Percentiles rank a stretch among this genome's conserved stretches.
These are phyloP conservation scores for Zaprionus obscuricornis DNA, from an alignment of 2,888 invertebrate species.

Conservation along the genomic window DNA sequence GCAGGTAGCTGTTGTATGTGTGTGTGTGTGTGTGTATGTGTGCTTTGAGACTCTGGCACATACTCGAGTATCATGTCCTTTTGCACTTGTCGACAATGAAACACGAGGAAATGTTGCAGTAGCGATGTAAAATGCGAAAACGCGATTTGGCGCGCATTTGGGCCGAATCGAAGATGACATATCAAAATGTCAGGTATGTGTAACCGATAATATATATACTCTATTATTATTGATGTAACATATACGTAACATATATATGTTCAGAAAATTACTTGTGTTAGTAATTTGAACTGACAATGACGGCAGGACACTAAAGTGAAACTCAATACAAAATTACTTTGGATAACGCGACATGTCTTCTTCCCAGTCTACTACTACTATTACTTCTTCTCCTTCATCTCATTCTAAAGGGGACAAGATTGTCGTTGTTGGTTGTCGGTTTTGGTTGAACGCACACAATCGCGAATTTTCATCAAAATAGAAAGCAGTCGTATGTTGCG, in stretches of 20 bases:
- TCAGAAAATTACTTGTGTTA: neutral
- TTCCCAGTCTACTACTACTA: too few species aligned
- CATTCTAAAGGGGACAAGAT: neutral
- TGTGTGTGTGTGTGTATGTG: neutral
- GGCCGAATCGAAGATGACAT: constrained; percentile 22
- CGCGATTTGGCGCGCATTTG: constrained; percentile 75
- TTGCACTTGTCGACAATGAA: constrained; percentile 66
- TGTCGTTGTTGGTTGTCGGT: constrained; percentile 40
- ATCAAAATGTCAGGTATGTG: neutral
- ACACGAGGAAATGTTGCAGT: constrained; percentile 49
- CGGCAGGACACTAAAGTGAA: constrained; percentile 30
- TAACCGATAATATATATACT: neutral
- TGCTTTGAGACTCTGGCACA: constrained; percentile 30
- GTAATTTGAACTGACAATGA: constrained; percentile 11
- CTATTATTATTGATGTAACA: too few species aligned
- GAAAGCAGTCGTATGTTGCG: constrained; percentile 63
- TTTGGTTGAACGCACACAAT: constrained; percentile 73
- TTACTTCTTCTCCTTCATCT: too few species aligned
- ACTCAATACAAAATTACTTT: constrained; percentile 43
- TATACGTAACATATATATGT: constrained; percentile 6
- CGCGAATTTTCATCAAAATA: constrained; percentile 77
- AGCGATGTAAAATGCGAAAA: constrained; percentile 64
- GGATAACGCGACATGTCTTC: constrained; percentile 16
- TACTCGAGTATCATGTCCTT: constrained; percentile 70
- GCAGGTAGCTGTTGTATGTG: neutral